These are phyloP conservation scores for Microctonus aethiopoides DNA, from an alignment of 2,888 invertebrate species.

Conservation along the genomic window DNA sequence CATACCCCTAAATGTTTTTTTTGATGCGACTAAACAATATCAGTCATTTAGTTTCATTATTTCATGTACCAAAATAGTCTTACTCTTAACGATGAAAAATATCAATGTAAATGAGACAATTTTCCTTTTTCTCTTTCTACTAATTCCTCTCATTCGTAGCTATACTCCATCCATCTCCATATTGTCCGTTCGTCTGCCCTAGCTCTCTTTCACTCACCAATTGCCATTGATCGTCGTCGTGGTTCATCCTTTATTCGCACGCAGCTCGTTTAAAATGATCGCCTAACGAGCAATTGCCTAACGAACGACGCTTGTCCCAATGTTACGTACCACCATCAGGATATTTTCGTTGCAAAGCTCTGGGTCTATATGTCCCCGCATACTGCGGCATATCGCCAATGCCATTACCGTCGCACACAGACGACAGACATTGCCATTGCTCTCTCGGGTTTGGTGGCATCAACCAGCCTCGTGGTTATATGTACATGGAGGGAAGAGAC, in stretches of 20 bases:
- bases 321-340: constrained; percentile 3
- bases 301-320: constrained; percentile 30
- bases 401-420: constrained; percentile 18
- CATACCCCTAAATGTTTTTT: constrained; percentile 11
- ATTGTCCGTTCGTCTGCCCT: no score
- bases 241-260: not conserved
- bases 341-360: constrained; percentile 26
- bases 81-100: not conserved
- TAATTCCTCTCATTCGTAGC: not conserved
- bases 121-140: no score
- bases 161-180: not conserved
- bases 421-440: constrained; percentile 6
- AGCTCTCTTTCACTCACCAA: not conserved
- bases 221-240: constrained; percentile 6
- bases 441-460: constrained; percentile 4
- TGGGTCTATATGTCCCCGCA: not conserved
- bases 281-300: constrained; percentile 33
- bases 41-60: not conserved
- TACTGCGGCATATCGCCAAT: constrained; percentile 18
- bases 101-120: no score
- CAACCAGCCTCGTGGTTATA: not conserved
- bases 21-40: not conserved
- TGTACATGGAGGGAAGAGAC: constrained; percentile 5
- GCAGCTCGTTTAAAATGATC: constrained; percentile 20
- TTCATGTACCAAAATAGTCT: not conserved